Conservation (phyloP, 2,888 invertebrate genomes). For the Hypsopygia costalis region DNA sequence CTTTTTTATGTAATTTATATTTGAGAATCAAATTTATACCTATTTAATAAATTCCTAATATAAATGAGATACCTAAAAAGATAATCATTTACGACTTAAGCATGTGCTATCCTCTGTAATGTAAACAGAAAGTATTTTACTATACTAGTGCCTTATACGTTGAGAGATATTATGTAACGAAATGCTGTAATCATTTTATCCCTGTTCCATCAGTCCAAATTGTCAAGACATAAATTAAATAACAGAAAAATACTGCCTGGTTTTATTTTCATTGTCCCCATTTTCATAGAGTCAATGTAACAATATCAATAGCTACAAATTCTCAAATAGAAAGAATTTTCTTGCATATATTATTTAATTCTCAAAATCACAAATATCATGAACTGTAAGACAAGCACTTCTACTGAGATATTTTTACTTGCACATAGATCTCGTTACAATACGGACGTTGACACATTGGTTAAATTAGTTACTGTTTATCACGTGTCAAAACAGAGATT, state of each 20-base stretch:
- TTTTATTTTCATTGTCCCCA: constrained; percentile 21
- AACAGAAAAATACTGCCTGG: constrained; percentile 37
- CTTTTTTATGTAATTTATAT: constrained; percentile 72
- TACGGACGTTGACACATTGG: no score
- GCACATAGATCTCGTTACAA: no score
- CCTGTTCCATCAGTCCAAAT: constrained; percentile 58
- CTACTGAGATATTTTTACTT: no score
- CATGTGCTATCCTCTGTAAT: constrained; percentile 50
- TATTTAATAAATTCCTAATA: constrained; percentile 67
- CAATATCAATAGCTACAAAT: no score
- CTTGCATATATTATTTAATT: no score
- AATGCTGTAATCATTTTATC: constrained; percentile 42
- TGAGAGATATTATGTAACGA: constrained; percentile 37
- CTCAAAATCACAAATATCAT: no score
- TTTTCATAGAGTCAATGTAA: not conserved
- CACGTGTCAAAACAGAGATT: no score
- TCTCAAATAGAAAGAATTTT: no score
- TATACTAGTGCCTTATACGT: constrained; percentile 62
- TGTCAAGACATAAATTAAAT: constrained; percentile 70
- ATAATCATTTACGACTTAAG: constrained; percentile 55
- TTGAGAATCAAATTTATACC: constrained; percentile 58
- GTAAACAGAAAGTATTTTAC: constrained; percentile 53
- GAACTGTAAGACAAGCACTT: no score
- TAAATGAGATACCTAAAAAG: constrained; percentile 52
- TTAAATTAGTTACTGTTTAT: no score